Percentiles rank a stretch among this genome's conserved stretches.
Conservation (phyloP, 2,797 vertebrate species). For the Catamblyrhynchus diadema region DNA sequence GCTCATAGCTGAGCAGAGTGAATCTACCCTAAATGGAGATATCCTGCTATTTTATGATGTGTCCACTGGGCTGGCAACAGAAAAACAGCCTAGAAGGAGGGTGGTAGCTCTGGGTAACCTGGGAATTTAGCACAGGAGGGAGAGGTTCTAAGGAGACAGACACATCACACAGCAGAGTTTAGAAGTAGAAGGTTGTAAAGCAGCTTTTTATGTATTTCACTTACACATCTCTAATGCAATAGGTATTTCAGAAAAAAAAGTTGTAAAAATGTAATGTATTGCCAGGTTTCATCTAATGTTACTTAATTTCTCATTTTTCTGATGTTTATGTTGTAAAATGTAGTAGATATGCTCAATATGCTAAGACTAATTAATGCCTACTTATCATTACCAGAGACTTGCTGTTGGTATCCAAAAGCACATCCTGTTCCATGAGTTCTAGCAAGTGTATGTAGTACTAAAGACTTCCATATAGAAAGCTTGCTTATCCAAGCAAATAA, state of each 20-base stretch:
- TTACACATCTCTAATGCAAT: not conserved
- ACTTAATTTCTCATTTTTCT: not conserved
- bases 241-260: not conserved
- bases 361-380: not conserved
- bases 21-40: not conserved
- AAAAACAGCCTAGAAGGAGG: not conserved
- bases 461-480: not conserved
- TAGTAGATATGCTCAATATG: not conserved
- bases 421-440: not conserved
- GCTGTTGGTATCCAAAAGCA: not conserved
- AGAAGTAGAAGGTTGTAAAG: not conserved
- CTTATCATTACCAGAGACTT: not conserved
- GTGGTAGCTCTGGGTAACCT: not conserved
- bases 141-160: not conserved
- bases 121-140: not conserved
- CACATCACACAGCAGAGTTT: accelerated
- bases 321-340: not conserved
- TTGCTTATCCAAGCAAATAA: not conserved
- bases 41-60: not conserved
- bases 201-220: not conserved
- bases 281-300: not conserved
- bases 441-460: not conserved
- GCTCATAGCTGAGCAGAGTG: not conserved
- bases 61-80: not conserved
- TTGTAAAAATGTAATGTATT: not conserved